Evolutionary conservation across 1,140 invertebrate genomes (phyloP), one percentile per base, ranked within the genome.

Genomic region (Trachymyrmex cornetzi): DNA sequence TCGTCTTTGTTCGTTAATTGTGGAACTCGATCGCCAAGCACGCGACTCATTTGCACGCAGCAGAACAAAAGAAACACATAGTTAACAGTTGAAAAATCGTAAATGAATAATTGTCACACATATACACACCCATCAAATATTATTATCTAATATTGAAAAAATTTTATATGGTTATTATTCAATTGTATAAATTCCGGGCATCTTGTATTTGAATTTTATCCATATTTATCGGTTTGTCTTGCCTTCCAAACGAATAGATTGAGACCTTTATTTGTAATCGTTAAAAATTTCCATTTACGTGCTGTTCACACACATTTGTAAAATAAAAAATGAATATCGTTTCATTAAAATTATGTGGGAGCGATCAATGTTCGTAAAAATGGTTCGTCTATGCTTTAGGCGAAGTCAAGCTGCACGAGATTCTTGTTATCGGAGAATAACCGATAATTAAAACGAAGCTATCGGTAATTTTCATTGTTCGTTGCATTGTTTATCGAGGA

Each of bases 361-460:
- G 44, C 30, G 30, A 74, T 3, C 50, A 30, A 71, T 7, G 7
- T 1, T 71, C 16, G 11, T n/a, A 38, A 55, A 69, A 55, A 24
- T 30, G 19, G 14, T 55, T 38, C 9, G 14, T 55, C 66, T 38
- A 55, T 9, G 48, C 30, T 30, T 63, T 2, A 24, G 16, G 0
- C 14, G 44, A 53, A 67, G 34, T 44, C 38, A 44, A 11, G 2
- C n/a, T 55, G 44, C 44, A 64, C 38, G 48, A 69, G 27, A 71
- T 71, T 71, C 16, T 69, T 14, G 48, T 80, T 81, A 71, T 82
- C 67, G 22, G 16, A 27, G 14, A 57, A 61, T 55, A 72, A 72
- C 38, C 38, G 24, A 48, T 72, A 44, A 82, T 82, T 72, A 55
- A 44, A 72, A 81, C 24, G 38, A 72, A 57, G 24, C 16, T 16